Conservation (phyloP, 1,140 invertebrate species). For the Radopholus similis region DNA sequence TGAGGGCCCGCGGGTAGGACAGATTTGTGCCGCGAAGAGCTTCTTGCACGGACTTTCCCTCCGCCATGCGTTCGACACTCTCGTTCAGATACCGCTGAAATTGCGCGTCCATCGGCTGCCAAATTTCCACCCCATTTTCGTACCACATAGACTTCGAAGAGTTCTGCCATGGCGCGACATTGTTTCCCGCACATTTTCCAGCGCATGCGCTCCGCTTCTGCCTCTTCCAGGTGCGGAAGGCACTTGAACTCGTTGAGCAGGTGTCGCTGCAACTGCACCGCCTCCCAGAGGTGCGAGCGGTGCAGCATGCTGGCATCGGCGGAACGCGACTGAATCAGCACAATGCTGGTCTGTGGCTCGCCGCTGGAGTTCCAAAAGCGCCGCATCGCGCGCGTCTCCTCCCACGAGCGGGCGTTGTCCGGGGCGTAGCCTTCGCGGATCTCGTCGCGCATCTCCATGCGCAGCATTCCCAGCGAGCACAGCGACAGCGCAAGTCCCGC, state of each 20-base stretch:
- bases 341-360: slow-evolving; percentile 31
- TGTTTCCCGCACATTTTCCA: too few species aligned
- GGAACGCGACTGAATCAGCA: slow-evolving; percentile 24
- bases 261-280: slow-evolving; percentile 25
- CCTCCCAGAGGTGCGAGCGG: slow-evolving; percentile 37
- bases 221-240: neutral
- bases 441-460: too few species aligned
- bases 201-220: neutral
- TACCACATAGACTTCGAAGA: too few species aligned
- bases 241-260: slow-evolving; percentile 19
- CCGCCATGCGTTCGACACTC: too few species aligned
- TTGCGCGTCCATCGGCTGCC: too few species aligned
- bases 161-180: too few species aligned
- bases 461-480: too few species aligned
- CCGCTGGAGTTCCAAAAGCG: slow-evolving; percentile 35
- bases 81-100: too few species aligned
- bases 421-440: too few species aligned
- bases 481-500: too few species aligned
- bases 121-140: too few species aligned
- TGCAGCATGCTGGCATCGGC: slow-evolving; percentile 39
- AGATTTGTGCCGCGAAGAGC: slow-evolving; percentile 14
- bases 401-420: slow-evolving; percentile 35
- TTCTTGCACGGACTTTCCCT: neutral
- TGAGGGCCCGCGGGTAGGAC: slow-evolving; percentile 40
- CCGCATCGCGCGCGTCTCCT: slow-evolving; percentile 47